Evolutionary conservation across 23 tunicate genomes (phyloP), one percentile per base, ranked within the genome.

Genomic region (Corella eumyota): DNA sequence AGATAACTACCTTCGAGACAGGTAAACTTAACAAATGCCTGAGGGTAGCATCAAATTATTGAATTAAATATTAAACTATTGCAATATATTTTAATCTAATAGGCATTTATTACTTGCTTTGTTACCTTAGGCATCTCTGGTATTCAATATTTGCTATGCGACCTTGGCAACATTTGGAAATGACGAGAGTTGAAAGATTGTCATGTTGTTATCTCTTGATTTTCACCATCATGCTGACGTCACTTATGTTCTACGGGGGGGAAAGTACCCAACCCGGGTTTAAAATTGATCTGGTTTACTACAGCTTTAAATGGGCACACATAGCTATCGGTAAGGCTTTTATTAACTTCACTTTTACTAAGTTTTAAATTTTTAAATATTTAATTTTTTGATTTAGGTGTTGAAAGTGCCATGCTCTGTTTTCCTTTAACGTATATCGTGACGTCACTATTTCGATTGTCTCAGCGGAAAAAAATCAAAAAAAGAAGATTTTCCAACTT

Each of bases 61-160:
- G n/a, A n/a, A n/a, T n/a, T n/a, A n/a, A n/a, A n/a, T n/a, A n/a
- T n/a, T n/a, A n/a, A n/a, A n/a, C n/a, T n/a, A n/a, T n/a, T n/a
- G n/a, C n/a, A n/a, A n/a, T n/a, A n/a, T n/a, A n/a, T n/a, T n/a
- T n/a, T n/a, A n/a, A n/a, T n/a, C n/a, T n/a, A n/a, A n/a, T n/a
- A n/a, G n/a, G n/a, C n/a, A n/a, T n/a, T n/a, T n/a, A n/a, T n/a
- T n/a, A n/a, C n/a, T n/a, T n/a, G n/a, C n/a, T n/a, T n/a, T n/a
- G n/a, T n/a, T n/a, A n/a, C 23, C 23, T 6, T 61, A 76, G 86
- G 36, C 78, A 80, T 45, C 3, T 62, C 1, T 79, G 78, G 66
- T 79, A 55, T 64, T 79, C 88, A 3, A 49, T 71, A 2, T 51
- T 63, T 44, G 78, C 66, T 6, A 71, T 63, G 71, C 78, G 60